Conservation (phyloP, 2,888 invertebrate genomes). For the Orgyia antiqua region DNA sequence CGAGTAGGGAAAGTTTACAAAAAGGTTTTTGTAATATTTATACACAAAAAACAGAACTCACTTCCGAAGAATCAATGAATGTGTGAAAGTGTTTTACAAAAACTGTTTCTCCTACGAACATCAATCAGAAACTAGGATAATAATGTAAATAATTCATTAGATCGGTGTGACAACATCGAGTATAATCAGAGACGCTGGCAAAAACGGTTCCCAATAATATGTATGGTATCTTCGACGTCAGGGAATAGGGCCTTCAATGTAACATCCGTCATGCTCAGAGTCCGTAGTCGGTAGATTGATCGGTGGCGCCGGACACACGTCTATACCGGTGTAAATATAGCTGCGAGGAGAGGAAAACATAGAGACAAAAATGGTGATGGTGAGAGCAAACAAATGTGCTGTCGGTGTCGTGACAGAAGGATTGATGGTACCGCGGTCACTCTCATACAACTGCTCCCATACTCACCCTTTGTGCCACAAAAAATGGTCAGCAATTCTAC, state of each 20-base stretch:
- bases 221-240: conserved; percentile 45
- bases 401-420: conserved; percentile 71
- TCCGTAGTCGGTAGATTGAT: conserved; percentile 62
- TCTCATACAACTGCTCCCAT: conserved; percentile 14
- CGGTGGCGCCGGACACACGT: conserved; percentile 47
- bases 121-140: conserved; percentile 35
- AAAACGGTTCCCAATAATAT: conserved; percentile 47
- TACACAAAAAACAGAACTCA: conserved; percentile 2
- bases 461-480: conserved; percentile 16
- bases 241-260: conserved; percentile 35
- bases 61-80: conserved; percentile 10
- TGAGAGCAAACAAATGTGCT: conserved; percentile 69
- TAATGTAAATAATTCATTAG: conserved; percentile 61
- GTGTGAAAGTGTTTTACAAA: conserved; percentile 21
- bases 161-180: conserved; percentile 40
- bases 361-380: conserved; percentile 67
- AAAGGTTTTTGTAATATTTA: neutral
- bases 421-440: conserved; percentile 56
- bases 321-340: conserved; percentile 38
- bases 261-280: conserved; percentile 67
- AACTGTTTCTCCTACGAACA: conserved; percentile 42
- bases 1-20: no score
- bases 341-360: conserved; percentile 38
- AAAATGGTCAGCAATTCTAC: conserved; percentile 16
- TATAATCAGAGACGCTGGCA: conserved; percentile 39